Evolutionary conservation across 2,888 invertebrate species (phyloP).

Genomic region (Eubasilissa splendida): DNA sequence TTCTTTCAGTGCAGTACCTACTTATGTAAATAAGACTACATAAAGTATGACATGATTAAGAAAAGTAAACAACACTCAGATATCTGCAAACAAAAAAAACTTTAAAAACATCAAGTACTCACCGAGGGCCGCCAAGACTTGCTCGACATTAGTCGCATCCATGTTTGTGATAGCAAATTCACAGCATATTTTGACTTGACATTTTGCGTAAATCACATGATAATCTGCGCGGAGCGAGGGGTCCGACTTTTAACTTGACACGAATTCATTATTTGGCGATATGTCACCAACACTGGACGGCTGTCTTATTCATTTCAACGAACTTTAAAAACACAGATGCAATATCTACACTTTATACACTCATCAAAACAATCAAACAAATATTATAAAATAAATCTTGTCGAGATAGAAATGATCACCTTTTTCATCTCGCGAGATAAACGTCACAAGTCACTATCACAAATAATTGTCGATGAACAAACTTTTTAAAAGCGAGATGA

Average conservation of each 20-base stretch:
- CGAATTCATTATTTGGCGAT: neutral
- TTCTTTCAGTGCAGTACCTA: no score
- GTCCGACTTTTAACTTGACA: neutral
- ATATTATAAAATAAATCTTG: neutral
- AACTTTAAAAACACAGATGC: constrained; percentile 4
- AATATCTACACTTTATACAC: neutral
- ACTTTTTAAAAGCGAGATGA: neutral
- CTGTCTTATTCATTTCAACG: constrained; percentile 2
- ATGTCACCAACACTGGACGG: neutral
- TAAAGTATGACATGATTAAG: no score
- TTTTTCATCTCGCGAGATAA: constrained; percentile 9
- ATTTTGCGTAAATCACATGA: constrained; percentile 8
- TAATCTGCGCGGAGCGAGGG: neutral
- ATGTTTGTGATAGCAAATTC: constrained; percentile 16
- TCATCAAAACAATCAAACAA: neutral
- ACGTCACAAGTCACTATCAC: neutral
- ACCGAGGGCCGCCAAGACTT: constrained; percentile 41
- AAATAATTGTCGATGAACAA: neutral
- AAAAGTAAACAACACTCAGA: no score
- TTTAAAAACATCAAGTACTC: no score
- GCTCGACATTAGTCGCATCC: constrained; percentile 43
- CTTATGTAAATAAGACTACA: no score
- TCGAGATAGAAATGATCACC: neutral
- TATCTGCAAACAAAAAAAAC: no score
- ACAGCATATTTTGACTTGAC: neutral